phyloP scores from a whole-genome alignment of 2,797 vertebrate genomes.

The Trichosurus vulpecula region DNA sequence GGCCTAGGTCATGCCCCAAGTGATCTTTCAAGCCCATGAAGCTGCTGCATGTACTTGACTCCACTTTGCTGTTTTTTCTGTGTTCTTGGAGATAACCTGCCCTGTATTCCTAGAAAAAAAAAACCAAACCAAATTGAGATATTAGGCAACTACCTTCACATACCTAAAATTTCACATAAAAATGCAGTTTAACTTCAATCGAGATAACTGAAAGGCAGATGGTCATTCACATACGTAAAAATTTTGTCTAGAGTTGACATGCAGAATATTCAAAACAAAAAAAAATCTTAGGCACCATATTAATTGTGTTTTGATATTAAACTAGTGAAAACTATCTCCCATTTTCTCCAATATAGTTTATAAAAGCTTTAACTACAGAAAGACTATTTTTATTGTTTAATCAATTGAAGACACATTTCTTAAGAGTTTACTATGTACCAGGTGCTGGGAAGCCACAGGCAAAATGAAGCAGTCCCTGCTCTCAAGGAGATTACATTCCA shows the following conservation, averaged over 20 bases:
- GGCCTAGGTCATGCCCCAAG: conserved; percentile 93
- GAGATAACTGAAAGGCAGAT: background rate
- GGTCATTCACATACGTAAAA: background rate
- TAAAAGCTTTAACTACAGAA: background rate
- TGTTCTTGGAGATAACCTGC: conserved; percentile 86
- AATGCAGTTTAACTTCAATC: conserved; percentile 15
- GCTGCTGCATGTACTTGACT: conserved; percentile 92
- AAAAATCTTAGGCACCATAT: background rate
- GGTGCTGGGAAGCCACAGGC: background rate
- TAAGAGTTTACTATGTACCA: background rate
- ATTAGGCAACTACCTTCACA: background rate
- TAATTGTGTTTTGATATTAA: background rate
- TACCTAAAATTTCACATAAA: conserved; percentile 34
- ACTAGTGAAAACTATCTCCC: background rate
- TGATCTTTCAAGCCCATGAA: conserved; percentile 99
- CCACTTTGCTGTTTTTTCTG: conserved; percentile 88
- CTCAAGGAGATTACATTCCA: background rate
- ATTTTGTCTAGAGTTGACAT: background rate
- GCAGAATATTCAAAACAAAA: background rate
- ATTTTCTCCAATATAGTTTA: background rate
- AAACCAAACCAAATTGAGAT: conserved; percentile 47
- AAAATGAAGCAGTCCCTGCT: background rate
- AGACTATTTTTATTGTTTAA: background rate
- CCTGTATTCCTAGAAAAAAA: conserved; percentile 85
- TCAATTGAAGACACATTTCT: background rate